These are phyloP conservation scores for Mercenaria mercenaria DNA, from an alignment of 1,140 invertebrate species.

Conservation along the genomic window DNA sequence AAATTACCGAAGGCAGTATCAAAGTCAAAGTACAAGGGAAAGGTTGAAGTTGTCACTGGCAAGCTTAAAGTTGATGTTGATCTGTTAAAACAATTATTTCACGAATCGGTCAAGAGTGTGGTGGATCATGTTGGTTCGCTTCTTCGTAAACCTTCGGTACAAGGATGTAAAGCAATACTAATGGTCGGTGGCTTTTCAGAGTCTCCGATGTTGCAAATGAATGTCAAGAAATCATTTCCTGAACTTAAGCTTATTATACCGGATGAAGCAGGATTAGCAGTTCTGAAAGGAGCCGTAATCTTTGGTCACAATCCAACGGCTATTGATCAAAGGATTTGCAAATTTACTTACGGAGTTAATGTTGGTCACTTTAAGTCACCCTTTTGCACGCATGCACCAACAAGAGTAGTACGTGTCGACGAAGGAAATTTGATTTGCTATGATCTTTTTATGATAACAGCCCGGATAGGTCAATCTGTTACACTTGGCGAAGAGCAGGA, in stretches of 20 bases:
- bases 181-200: conserved; percentile 33
- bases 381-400: neutral
- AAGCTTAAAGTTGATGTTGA: neutral
- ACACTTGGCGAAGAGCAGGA: neutral
- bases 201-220: neutral
- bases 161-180: neutral
- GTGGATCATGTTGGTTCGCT: neutral
- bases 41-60: neutral
- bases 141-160: neutral
- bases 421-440: neutral
- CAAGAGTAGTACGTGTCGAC: neutral
- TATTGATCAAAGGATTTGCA: neutral
- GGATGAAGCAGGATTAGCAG: neutral
- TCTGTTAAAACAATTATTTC: neutral
- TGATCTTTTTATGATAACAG: neutral
- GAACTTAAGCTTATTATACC: neutral
- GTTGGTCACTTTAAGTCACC: neutral
- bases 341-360: neutral
- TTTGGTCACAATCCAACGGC: neutral
- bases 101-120: neutral
- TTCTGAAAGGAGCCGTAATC: conserved; percentile 7
- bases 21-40: neutral
- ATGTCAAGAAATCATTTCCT: neutral
- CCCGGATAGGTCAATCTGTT: neutral
- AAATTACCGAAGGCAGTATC: neutral